Evolutionary conservation across 2,888 invertebrate species (phyloP).

Genomic region (Parelbella ahira): DNA sequence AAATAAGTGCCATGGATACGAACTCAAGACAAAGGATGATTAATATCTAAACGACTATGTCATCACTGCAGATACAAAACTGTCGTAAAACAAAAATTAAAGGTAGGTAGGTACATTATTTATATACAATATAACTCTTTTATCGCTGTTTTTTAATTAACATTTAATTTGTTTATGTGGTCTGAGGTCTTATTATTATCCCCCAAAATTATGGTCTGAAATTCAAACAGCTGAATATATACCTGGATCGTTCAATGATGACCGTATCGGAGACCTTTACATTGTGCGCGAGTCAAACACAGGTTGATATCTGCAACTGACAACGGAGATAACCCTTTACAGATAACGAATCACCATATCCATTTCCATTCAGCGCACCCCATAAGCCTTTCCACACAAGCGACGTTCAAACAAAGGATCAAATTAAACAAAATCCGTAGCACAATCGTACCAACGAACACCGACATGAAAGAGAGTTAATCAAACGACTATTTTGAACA

Average conservation of each 20-base stretch:
- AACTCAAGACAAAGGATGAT: too few relatives aligned
- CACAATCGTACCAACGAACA: slow-evolving; percentile 65
- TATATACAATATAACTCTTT: too few relatives aligned
- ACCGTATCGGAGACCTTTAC: slow-evolving; percentile 4
- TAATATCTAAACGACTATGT: too few relatives aligned
- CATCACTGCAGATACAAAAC: too few relatives aligned
- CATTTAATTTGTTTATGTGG: too few relatives aligned
- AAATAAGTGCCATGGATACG: too few relatives aligned
- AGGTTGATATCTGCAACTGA: slow-evolving; percentile 60
- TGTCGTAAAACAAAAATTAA: too few relatives aligned
- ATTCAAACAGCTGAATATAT: too few relatives aligned
- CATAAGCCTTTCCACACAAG: slow-evolving; percentile 70
- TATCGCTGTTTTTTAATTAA: too few relatives aligned
- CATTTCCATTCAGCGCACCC: slow-evolving; percentile 46
- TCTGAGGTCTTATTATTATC: too few relatives aligned
- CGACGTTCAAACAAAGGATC: slow-evolving; percentile 73
- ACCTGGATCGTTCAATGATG: slow-evolving; percentile 1
- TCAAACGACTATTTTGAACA: slow-evolving; percentile 69
- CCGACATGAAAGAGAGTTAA: slow-evolving; percentile 77
- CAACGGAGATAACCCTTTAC: slow-evolving; percentile 61
- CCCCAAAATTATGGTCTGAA: too few relatives aligned
- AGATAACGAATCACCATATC: slow-evolving; percentile 59
- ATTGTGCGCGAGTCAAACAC: slow-evolving; percentile 42
- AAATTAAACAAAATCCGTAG: slow-evolving; percentile 77
- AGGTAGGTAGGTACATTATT: too few relatives aligned